Evolutionary conservation across 2,113 vertebrate genomes (phyloP).

Genomic region (Dendropsophus ebraccatus): DNA sequence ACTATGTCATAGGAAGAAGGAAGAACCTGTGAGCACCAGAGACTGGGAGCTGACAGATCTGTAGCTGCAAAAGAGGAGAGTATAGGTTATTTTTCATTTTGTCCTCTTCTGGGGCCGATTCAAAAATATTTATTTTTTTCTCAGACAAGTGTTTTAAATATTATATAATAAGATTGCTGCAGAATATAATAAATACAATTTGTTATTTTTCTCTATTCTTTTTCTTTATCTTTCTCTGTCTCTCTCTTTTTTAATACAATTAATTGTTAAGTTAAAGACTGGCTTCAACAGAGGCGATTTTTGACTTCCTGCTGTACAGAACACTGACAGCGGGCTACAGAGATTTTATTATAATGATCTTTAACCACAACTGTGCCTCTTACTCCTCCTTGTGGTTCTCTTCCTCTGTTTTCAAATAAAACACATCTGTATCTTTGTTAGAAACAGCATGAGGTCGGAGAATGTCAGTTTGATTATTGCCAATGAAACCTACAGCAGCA

Average conservation of each 20-base stretch:
- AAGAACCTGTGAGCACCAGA: too few relatives aligned
- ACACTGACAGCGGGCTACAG: slow-evolving; percentile 10
- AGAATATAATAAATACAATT: too few relatives aligned
- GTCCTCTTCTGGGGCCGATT: too few relatives aligned
- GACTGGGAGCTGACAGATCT: too few relatives aligned
- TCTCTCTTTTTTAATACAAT: not conserved
- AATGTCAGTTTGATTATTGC: slow-evolving; percentile 41
- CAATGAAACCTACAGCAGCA: not conserved
- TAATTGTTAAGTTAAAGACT: not conserved
- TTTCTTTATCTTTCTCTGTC: not conserved
- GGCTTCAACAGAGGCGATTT: not conserved
- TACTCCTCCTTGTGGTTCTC: slow-evolving; percentile 38
- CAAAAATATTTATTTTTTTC: too few relatives aligned
- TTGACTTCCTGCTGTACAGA: not conserved
- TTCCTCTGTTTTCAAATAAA: slow-evolving; percentile 44
- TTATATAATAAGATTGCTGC: too few relatives aligned
- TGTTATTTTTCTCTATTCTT: too few relatives aligned
- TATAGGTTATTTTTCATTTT: too few relatives aligned
- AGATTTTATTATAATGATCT: slow-evolving; percentile 31
- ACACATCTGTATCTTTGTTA: slow-evolving; percentile 53
- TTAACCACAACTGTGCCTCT: slow-evolving; percentile 2
- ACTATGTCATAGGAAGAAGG: too few relatives aligned
- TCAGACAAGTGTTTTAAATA: too few relatives aligned
- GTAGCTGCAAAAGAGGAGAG: too few relatives aligned
- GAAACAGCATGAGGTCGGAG: slow-evolving; percentile 40